These are phyloP conservation scores for Caenorhabditis latens DNA, from an alignment of 1,140 invertebrate species.

Conservation along the genomic window DNA sequence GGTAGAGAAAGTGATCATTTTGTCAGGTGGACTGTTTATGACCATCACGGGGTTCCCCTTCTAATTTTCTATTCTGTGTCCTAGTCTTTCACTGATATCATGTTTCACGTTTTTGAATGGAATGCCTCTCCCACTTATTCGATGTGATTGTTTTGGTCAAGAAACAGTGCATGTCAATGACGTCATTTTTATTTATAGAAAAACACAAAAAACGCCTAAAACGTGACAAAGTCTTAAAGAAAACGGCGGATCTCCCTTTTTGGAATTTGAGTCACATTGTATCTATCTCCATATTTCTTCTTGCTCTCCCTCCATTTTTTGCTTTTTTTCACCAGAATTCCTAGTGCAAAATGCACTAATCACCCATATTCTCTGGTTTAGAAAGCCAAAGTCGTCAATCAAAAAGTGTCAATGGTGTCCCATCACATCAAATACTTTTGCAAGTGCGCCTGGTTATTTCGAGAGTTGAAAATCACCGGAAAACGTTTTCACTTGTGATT, in stretches of 20 bases:
- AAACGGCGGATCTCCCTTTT: neutral
- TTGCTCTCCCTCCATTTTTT: neutral
- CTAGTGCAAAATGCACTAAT: neutral
- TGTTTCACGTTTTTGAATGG: conserved; percentile 3
- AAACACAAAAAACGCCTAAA: neutral
- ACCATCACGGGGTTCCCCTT: conserved; percentile 9
- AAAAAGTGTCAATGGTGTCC: conserved; percentile 14
- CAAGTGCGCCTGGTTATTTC: neutral
- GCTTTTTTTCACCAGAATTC: neutral
- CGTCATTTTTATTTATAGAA: conserved; percentile 3
- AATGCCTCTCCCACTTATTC: neutral
- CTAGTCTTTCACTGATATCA: neutral
- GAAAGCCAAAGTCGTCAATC: conserved; percentile 7
- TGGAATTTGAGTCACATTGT: neutral
- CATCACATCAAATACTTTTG: neutral
- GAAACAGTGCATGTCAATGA: conserved; percentile 5
- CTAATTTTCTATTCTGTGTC: neutral
- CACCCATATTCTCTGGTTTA: neutral
- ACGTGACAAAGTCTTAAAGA: neutral
- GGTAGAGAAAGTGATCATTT: neutral
- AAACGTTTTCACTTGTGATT: conserved; percentile 37
- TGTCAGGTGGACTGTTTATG: conserved; percentile 1
- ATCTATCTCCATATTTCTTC: neutral
- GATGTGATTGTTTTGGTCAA: conserved; percentile 9
- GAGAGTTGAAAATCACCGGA: conserved; percentile 8